Percentiles rank a stretch among this genome's conserved stretches.
Evolutionary conservation across 37 sponge, comb jelly and placozoan genomes (phyloP).

Genomic region (Bolinopsis microptera): DNA sequence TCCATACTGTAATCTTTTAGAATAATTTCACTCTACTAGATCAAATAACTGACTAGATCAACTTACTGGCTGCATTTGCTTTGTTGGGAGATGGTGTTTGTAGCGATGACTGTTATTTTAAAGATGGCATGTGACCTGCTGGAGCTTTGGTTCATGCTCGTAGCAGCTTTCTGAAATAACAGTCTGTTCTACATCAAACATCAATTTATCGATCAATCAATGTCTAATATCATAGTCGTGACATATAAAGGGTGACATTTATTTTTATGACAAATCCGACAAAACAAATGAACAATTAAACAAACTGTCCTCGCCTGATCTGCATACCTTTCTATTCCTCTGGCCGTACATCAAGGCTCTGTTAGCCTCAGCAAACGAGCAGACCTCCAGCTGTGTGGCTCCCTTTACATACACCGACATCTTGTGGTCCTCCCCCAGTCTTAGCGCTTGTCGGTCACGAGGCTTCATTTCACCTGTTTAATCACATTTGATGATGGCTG

Average conservation of each 20-base stretch:
- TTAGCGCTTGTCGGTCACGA: background rate
- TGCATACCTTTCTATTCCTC: slow-evolving; percentile 75
- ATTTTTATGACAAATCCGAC: too few relatives aligned
- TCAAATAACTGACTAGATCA: too few relatives aligned
- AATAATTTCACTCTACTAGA: too few relatives aligned
- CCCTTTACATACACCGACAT: background rate
- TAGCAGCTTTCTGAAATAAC: slow-evolving; percentile 62
- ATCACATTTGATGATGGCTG: too few relatives aligned
- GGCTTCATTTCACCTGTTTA: slow-evolving; percentile 47
- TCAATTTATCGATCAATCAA: too few relatives aligned
- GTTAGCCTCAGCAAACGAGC: slow-evolving; percentile 74
- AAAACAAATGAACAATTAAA: too few relatives aligned
- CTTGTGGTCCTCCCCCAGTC: slow-evolving; percentile 46
- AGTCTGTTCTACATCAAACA: background rate
- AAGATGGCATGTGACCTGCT: slow-evolving; percentile 83
- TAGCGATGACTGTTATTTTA: slow-evolving; percentile 75
- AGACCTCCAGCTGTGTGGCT: background rate
- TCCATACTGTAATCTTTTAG: too few relatives aligned
- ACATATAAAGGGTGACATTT: too few relatives aligned
- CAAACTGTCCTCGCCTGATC: too few relatives aligned
- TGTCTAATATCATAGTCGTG: too few relatives aligned
- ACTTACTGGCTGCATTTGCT: background rate
- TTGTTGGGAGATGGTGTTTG: background rate
- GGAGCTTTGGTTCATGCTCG: slow-evolving; percentile 81
- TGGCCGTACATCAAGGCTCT: slow-evolving; percentile 70